phyloP scores from a whole-genome alignment of 2,888 invertebrate species.

The Fragum sueziense region DNA sequence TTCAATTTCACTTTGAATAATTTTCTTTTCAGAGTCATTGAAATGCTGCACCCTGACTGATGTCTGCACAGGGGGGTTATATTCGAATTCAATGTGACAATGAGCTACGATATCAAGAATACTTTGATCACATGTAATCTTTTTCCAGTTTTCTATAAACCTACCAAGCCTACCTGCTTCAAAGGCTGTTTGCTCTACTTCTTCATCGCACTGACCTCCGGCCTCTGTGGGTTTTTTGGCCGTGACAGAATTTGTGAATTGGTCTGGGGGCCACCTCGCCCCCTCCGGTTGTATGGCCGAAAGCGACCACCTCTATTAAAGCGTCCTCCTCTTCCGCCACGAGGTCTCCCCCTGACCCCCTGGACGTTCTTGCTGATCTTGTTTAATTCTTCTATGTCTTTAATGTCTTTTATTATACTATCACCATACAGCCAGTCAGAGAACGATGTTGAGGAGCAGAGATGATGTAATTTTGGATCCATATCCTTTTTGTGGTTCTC shows the following conservation, averaged over 20 bases:
- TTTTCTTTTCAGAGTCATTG: constrained; percentile 10
- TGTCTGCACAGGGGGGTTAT: not conserved
- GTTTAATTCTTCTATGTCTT: constrained; percentile 27
- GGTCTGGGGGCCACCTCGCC: not conserved
- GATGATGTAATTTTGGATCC: constrained; percentile 23
- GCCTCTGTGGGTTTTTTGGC: not conserved
- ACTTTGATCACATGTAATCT: constrained; percentile 39
- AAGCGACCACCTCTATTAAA: not conserved
- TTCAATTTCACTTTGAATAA: constrained; percentile 34
- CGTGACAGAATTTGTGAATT: not conserved
- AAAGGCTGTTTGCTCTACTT: constrained; percentile 19
- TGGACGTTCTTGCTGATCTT: constrained; percentile 6
- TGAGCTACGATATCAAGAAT: constrained; percentile 32
- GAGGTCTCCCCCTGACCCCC: too few relatives aligned
- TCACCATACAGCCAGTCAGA: constrained; percentile 24
- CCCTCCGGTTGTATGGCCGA: not conserved
- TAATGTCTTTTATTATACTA: constrained; percentile 17
- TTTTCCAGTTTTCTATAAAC: constrained; percentile 45
- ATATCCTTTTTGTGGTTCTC: constrained; percentile 28
- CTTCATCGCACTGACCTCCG: not conserved
- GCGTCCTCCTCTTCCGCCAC: not conserved
- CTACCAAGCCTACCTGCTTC: constrained; percentile 32
- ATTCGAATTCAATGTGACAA: constrained; percentile 20
- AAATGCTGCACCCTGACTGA: too few relatives aligned
- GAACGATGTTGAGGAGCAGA: constrained; percentile 1